Base-by-base conservation (phyloP, 2,888 invertebrate species). In the Parelbella ahira region DNA sequence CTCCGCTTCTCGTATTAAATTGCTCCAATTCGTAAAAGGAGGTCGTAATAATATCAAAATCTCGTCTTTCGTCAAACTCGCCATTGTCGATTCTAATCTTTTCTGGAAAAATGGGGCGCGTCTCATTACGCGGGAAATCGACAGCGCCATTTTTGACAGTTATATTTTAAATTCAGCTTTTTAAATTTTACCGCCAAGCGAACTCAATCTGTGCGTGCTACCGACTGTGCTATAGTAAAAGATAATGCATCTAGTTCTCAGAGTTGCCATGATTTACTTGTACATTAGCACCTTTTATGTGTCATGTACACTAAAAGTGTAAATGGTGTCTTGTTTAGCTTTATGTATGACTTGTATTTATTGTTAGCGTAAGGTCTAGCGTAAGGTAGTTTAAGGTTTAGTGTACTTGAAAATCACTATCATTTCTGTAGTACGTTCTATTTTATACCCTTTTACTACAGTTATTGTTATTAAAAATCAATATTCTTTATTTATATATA, bases 1-100 rank as follows among this genome's bases (percentile, higher is more conserved):
- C 74, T 88, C 88, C 15, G 88, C 88, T 29, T 88, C 88, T 37
- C 81, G 63, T 30, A 86, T 79, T 3, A 79, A 71, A 51, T 80
- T 78, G 49, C 86, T 88, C 88, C 88, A 86, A 54, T 82, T 86
- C 0, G 82, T 76, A 37, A 80, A 84, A 45, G 87, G 87, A 23
- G 87, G 87, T 15, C 82, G 56, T 8, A 87, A 51, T 9, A 87
- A 51, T 43, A 86, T 75, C 23, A 84, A 58, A 39, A 87, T 82
- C 52, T 87, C 87, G 45, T 87, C 87, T 58, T 87, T 84, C 0
- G 83, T 86, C 27, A 87, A 66, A 68, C 74, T 82, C 21, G 86
- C 80, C 51, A 86, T 70, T 0, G 87, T 87, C 48, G 87, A 79
- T 53, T 87, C 87, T 47, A 59, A 56, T 50, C 87, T 74, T 70